Conservation (phyloP, 2,797 vertebrate species). For the Chlorospingus flavigularis region DNA sequence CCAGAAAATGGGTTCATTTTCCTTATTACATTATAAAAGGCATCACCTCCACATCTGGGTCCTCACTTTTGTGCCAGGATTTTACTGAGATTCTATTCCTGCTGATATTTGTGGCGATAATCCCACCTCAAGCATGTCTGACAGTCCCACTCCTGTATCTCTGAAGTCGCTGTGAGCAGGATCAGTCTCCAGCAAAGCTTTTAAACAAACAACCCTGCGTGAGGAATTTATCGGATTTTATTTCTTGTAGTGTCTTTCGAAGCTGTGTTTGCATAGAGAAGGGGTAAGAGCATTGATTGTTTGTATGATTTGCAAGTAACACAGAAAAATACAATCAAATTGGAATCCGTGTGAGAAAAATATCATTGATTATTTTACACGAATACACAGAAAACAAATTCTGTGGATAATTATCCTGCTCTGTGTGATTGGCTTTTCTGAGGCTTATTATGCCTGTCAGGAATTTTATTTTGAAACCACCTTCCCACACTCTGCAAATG, state of each 20-base stretch:
- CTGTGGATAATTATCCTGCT: constrained; percentile 48
- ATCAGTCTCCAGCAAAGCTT: constrained; percentile 42
- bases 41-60: background rate
- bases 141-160: background rate
- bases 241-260: background rate
- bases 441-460: constrained; percentile 50
- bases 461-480: constrained; percentile 18
- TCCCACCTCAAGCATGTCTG: background rate
- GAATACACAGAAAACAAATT: constrained; percentile 72
- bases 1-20: background rate
- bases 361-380: constrained; percentile 72
- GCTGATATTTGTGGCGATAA: background rate
- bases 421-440: constrained; percentile 40
- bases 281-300: constrained; percentile 72
- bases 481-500: background rate
- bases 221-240: background rate
- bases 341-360: constrained; percentile 41
- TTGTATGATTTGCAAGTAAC: constrained; percentile 72
- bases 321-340: constrained; percentile 62
- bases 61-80: background rate
- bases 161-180: background rate
- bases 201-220: constrained; percentile 61
- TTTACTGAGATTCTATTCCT: background rate
- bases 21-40: background rate
- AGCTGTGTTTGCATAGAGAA: constrained; percentile 63